Evolutionary conservation across 2,113 vertebrate genomes (phyloP), one percentile per base, ranked within the genome.

Genomic region (Puntigrus tetrazona): DNA sequence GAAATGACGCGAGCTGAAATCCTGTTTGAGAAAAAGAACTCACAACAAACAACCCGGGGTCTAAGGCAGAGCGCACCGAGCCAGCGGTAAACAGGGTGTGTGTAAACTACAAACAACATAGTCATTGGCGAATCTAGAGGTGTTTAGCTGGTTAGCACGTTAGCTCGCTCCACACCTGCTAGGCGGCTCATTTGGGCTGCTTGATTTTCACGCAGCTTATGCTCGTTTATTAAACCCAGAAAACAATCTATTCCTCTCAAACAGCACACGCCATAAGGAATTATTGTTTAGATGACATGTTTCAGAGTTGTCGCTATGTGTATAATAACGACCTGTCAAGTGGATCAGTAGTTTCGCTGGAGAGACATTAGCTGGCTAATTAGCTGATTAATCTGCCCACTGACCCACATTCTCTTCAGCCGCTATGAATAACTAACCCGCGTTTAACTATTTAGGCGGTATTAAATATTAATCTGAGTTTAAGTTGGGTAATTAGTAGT

Each of bases 1-100:
- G 94, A 94, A 91, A 94, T 94, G 94, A 93, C 92, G 88, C 90
- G 91, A 89, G 89, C 89, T 41, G 91, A 90, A 88, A 90, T 90
- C 88, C 92, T 92, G 92, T 78, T 87, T 87, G 87, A 88, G 61
- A 86, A 72, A n/a, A 89, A 78, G 82, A 87, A 78, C 91, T 45
- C 89, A 69, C n/a, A 86, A 86, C 88, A 87, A 76, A 81, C 82
- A 85, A 84, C 86, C 67, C 61, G 82, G 88, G 77, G 91, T 91
- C 92, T 92, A 92, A 86, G 27, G 88, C 91, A 88, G 81, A 91
- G 86, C 85, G 52, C 80, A 72, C 50, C 67, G 70, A 84, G 18
- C 45, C 91, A 43, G 86, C 74, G 89, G 81, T 47, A 27, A 75
- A 83, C 80, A 72, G 69, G 78, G 88, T 89, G 87, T 92, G 91